Evolutionary conservation across 2,888 invertebrate genomes (phyloP).

Genomic region (Leucania comma): DNA sequence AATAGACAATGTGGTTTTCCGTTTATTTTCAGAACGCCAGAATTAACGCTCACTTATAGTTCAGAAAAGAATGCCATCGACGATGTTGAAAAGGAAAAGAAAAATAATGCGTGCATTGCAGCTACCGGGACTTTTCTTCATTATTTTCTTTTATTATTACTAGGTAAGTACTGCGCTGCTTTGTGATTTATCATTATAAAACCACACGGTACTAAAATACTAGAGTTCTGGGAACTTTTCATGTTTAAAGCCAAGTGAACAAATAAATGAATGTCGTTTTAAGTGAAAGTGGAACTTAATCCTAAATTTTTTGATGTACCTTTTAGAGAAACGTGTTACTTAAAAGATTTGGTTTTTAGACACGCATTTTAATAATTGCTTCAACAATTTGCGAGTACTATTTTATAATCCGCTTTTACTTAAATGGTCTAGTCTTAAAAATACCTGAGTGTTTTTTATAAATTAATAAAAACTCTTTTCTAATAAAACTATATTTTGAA

Average conservation of each 20-base stretch:
- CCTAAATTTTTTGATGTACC: too few species aligned
- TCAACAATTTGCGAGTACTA: too few species aligned
- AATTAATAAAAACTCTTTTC: too few species aligned
- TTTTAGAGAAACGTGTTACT: too few species aligned
- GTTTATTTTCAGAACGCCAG: constrained; percentile 65
- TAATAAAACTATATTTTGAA: too few species aligned
- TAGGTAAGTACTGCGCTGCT: constrained; percentile 69
- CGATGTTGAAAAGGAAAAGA: constrained; percentile 47
- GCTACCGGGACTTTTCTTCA: constrained; percentile 63
- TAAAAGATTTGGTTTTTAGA: too few species aligned
- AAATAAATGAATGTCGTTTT: not conserved
- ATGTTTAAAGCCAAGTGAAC: not conserved
- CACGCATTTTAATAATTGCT: too few species aligned
- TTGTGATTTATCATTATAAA: not conserved
- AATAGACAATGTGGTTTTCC: constrained; percentile 21
- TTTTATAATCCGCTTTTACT: too few species aligned
- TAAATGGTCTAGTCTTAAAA: too few species aligned
- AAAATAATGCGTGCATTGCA: constrained; percentile 57
- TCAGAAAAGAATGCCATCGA: constrained; percentile 62
- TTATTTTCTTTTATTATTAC: constrained; percentile 65
- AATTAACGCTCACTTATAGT: constrained; percentile 58
- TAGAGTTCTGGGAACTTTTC: not conserved
- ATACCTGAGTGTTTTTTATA: too few species aligned
- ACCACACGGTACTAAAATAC: not conserved
- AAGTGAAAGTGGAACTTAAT: not conserved